A percentile compares a stretch with the other conserved stretches of the same genome.
Conservation (phyloP, 2,113 vertebrate species). For the Prionailurus bengalensis region DNA sequence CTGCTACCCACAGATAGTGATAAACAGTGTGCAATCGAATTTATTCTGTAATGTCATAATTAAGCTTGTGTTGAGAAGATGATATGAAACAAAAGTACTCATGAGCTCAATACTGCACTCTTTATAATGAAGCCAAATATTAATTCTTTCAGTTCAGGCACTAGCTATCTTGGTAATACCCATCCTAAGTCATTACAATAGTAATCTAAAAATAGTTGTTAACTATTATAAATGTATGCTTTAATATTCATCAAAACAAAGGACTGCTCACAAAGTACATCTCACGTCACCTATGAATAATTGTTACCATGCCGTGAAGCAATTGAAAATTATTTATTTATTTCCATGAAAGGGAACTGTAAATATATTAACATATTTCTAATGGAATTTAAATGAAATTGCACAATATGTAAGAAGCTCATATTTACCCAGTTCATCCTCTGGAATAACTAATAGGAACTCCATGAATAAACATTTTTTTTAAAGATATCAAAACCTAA, state of each 20-base stretch:
- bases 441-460: not conserved
- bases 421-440: not conserved
- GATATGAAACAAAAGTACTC: slow-evolving; percentile 60
- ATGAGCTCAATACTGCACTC: slow-evolving; percentile 23
- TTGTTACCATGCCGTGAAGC: not conserved
- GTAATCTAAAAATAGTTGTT: slow-evolving; percentile 46
- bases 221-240: not conserved
- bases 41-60: slow-evolving; percentile 68
- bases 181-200: not conserved
- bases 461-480: not conserved
- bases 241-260: slow-evolving; percentile 52
- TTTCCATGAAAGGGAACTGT: slow-evolving; percentile 62
- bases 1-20: slow-evolving; percentile 44
- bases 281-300: not conserved
- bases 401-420: not conserved
- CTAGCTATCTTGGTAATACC: slow-evolving; percentile 15
- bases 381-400: slow-evolving; percentile 64
- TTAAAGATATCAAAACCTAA: slow-evolving; percentile 14
- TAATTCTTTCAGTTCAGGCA: not conserved
- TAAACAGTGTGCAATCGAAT: not conserved
- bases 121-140: slow-evolving; percentile 49
- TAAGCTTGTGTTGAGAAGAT: slow-evolving; percentile 40
- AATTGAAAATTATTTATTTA: slow-evolving; percentile 41
- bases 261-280: not conserved
- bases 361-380: slow-evolving; percentile 53